Evolutionary conservation across 2,113 vertebrate species (phyloP).

Genomic region (Dasyornis broadbenti): DNA sequence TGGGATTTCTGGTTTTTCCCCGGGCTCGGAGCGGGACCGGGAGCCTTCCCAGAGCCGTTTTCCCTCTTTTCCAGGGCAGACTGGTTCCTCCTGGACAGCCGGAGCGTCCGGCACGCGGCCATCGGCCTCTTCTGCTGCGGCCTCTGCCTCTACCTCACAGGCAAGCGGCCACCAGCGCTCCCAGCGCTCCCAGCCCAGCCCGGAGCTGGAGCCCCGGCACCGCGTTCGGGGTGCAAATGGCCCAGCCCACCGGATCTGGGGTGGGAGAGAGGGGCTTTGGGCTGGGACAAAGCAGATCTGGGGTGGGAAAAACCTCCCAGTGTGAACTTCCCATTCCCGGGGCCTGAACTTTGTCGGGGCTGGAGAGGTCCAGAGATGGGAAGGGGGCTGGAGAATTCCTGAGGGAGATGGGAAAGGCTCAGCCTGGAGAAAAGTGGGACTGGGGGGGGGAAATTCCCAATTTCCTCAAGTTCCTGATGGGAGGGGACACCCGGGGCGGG

Average conservation of each 20-base stretch:
- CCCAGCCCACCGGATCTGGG: too few species aligned
- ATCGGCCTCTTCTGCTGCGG: constrained; percentile 88
- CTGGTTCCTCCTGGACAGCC: constrained; percentile 87
- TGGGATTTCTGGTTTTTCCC: background rate
- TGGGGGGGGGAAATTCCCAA: background rate
- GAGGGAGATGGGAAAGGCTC: background rate
- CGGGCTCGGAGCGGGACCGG: background rate
- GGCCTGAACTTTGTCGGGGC: too few species aligned
- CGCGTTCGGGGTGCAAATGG: background rate
- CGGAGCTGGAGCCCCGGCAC: background rate
- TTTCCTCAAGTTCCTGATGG: background rate
- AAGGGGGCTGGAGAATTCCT: background rate
- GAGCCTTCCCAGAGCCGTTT: accelerated
- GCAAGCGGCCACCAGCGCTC: constrained; percentile 45
- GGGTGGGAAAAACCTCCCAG: too few species aligned
- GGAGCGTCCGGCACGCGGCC: constrained; percentile 78
- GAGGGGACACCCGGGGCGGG: too few species aligned
- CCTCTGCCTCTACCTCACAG: constrained; percentile 84
- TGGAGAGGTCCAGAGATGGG: background rate
- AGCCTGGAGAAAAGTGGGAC: background rate
- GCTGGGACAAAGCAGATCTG: too few species aligned
- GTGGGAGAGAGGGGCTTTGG: too few species aligned
- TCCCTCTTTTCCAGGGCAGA: constrained; percentile 65
- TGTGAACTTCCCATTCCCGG: accelerated
- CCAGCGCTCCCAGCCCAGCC: background rate